Base-by-base conservation (phyloP, 1,140 invertebrate genomes). In the Acromyrmex echinatior region DNA sequence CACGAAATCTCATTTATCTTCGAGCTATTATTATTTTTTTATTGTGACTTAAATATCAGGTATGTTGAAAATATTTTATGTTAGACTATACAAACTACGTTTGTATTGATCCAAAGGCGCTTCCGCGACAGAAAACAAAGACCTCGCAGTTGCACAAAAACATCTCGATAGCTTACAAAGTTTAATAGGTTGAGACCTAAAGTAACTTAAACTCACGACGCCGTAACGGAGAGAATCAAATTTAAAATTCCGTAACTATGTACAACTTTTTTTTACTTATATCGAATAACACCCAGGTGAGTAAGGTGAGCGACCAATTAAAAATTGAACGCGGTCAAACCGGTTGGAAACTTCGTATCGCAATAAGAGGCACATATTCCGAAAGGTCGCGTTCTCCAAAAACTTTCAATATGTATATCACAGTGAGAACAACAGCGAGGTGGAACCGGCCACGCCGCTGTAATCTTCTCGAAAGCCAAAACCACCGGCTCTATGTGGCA, bases 401-500 rank as follows among this genome's bases (percentile, higher is more conserved):
- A 60, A 60, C 39, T 9, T 49, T 39, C 78, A 49, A 70, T 71
- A 25, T 51, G 35, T 63, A 39, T 39, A 84, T 84, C 56, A 56
- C 12, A 18, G 12, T 5, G 77, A n/a, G 18, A 31, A 31, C 10
- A 77, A 60, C 31, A 25, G 39, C 10, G 35, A 74, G n/a, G 35
- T n/a, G 31, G 25, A 62, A 84, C 39, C 56, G 56, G 70, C 62
- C 31, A 49, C 62, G 62, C 9, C 28, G 63, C 63, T 60, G 70
- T 74, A 76, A 84, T 82, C 68, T 73, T 39, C 56, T 82, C 53
- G 56, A 82, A 74, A 82, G 53, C 68, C 80, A 56, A 82, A 74
- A 73, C 68, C 31, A 35, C 53, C 66, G 21, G 2, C 1, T 60
- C 79, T 58, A 18, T 71, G 51, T 81, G 66, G 35, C 3, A 73